Evolutionary conservation across 2,113 vertebrate genomes (phyloP), one percentile per base, ranked within the genome.

Genomic region (Maccullochella peelii): DNA sequence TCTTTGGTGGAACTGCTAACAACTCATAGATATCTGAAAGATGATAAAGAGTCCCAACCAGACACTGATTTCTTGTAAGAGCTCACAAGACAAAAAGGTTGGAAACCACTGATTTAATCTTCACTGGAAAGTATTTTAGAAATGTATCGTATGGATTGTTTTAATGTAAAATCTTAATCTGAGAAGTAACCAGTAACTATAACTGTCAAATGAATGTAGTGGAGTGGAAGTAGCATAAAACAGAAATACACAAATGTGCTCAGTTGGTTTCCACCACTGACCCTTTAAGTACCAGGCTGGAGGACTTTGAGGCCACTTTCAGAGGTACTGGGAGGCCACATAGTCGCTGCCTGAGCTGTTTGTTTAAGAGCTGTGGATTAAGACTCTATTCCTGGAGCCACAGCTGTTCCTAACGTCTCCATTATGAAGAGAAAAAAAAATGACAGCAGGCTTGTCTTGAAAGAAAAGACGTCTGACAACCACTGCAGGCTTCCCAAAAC

Each of bases 351-450:
- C 84, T 69, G 79, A 74, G 71, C 77, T 89, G 80, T 63, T 87
- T 84, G 72, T 83, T 83, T 74, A 61, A 58, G 73, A 68, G 66
- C 73, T 73, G 25, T 65, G 86, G 91, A 92, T 92, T 89, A 92
- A 70, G 73, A 59, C 72, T 85, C 93, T 94, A 94, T 94, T 94
- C 63, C 80, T 82, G 86, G 82, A 74, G 21, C 27, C 68, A 73
- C 93, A 89, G 93, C 93, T 94, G 93, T 85, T 87, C 68, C 52
- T 11, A 77, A 80, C 44, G 18, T 88, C 86, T 90, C 89, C 75
- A 88, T 82, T 49, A 86, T 75, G 63, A 49, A 72, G 23, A 12
- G 14, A 11, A 7, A 27, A 76, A 68, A 88, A 91, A 83, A 58
- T 36, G 68, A 88, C 79, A 81, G 68, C 65, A 3, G 44, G 77